Base-by-base conservation (phyloP, 2,888 invertebrate species). In the Euclidia mi region DNA sequence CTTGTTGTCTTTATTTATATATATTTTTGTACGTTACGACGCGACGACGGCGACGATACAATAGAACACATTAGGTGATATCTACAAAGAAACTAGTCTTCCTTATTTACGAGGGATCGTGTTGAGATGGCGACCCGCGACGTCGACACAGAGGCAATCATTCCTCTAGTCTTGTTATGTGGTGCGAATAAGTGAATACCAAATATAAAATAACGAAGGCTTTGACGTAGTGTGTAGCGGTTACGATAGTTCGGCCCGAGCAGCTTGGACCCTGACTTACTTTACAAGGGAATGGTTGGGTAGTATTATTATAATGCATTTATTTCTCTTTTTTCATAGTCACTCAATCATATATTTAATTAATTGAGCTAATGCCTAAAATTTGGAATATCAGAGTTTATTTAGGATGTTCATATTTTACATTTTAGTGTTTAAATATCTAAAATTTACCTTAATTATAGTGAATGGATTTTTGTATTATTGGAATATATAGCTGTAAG, bases 321-420 rank as follows among this genome's bases (percentile, higher is more conserved):
- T 94, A 94, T 92, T 93, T 91, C 91, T 91, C 89, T 89, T 91
- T 81, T 80, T 80, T 92, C 92, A 91, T 94, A 94, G 94, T 94
- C 93, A 93, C 93, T 93, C 92, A 87, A 92, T 85, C 91, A 90
- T 93, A 92, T 92, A 91, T 90, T 91, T 89, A 91, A 91, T 90
- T 92, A 91, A 92, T 91, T 91, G 93, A 91, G 90, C 93, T 93
- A 93, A 94, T 88, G 94, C 93, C 94, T 94, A 94, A 91, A 69
- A 92, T 92, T 93, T 94, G 93, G 93, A 92, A 94, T 94, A 94
- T 94, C 94, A 94, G 94, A 94, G 93, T 94, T 94, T 94, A 94
- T 94, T 94, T 94, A 94, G 93, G 93, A 94, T 89, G 93, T 93
- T 94, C 91, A 93, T 94, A 94, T 93, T 94, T 93, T 94, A 94